Evolutionary conservation across 2,888 invertebrate genomes (phyloP), one percentile per base, ranked within the genome.

Genomic region (Polydrusus cervinus): DNA sequence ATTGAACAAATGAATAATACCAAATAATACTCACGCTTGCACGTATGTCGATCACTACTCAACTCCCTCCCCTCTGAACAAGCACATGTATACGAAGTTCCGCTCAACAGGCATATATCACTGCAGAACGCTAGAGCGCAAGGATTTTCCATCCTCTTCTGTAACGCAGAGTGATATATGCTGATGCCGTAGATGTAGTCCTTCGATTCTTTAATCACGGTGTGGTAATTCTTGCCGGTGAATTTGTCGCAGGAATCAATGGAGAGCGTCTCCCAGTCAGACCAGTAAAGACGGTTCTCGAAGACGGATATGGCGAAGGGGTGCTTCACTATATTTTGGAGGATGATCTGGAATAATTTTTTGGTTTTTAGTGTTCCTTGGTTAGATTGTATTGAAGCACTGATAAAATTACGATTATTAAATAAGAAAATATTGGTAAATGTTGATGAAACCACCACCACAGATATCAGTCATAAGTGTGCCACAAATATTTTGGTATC

Each of bases 211-310:
- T 89, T 89, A 0, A 90, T 84, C 1, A 93, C 66, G 0, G 90
- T 89, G 14, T 88, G 86, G 78, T 89, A 90, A 77, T 92, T 85
- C 81, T 92, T 92, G 0, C 94, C 94, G 0, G 91, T 91, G 81
- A 94, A 91, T 84, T 97, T 97, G 84, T 96, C 90, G 65, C 93
- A 93, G 0, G 91, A 91, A 80, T 94, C 92, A 10, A 97, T 90
- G 38, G 93, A 92, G 81, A 91, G 92, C 0, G 93, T 92, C 0
- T 89, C 88, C 95, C 95, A 95, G 85, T 98, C 97, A 53, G 95
- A 95, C 96, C 97, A 98, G 87, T 93, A 98, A 0, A 98, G 85
- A 1, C 90, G 90, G 86, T 96, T 93, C 87, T 97, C 97, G 85
- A 97, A 97, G 0, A 98, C 92, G 0, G 94, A 91, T 77, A 98